A percentile compares a stretch with the other conserved stretches of the same genome.
These are phyloP conservation scores for Drosophila ohnishii DNA, from an alignment of 1,140 invertebrate genomes.

Conservation along the genomic window DNA sequence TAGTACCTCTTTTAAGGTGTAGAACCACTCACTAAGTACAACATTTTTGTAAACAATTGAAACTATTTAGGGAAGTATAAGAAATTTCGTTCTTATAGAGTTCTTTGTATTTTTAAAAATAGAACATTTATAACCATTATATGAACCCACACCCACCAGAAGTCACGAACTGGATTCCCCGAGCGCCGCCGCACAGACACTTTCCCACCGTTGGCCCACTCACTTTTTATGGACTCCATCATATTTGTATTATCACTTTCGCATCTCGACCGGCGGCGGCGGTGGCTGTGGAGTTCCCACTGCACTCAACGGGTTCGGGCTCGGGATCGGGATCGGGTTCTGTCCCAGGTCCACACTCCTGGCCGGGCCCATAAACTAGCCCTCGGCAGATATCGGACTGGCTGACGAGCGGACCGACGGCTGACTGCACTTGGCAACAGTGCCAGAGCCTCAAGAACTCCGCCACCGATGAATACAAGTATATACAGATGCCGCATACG, in stretches of 20 bases:
- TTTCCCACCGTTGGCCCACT: slow-evolving; percentile 51
- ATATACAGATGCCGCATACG: slow-evolving; percentile 33
- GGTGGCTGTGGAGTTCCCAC: slow-evolving; percentile 44
- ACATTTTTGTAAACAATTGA: background rate
- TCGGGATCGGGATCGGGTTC: slow-evolving; percentile 15
- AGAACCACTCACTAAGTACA: background rate
- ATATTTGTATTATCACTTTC: slow-evolving; percentile 52
- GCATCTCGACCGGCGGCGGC: slow-evolving; percentile 30
- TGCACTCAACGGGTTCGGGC: slow-evolving; percentile 26
- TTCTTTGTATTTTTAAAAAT: slow-evolving; percentile 16
- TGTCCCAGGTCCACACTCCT: slow-evolving; percentile 23
- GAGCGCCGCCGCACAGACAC: slow-evolving; percentile 23
- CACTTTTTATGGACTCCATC: slow-evolving; percentile 51
- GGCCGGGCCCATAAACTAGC: slow-evolving; percentile 50
- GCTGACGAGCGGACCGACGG: slow-evolving; percentile 5
- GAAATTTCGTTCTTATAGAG: background rate
- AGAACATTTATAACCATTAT: slow-evolving; percentile 22
- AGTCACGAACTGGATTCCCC: slow-evolving; percentile 34
- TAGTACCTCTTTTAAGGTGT: too few relatives aligned
- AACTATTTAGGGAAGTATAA: background rate
- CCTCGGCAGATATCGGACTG: slow-evolving; percentile 39
- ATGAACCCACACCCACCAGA: slow-evolving; percentile 24
- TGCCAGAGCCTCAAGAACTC: slow-evolving; percentile 30
- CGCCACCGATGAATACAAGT: slow-evolving; percentile 47
- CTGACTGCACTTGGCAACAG: slow-evolving; percentile 40